Conservation (phyloP, 1,140 invertebrate species). For the Aphidius ervi region DNA sequence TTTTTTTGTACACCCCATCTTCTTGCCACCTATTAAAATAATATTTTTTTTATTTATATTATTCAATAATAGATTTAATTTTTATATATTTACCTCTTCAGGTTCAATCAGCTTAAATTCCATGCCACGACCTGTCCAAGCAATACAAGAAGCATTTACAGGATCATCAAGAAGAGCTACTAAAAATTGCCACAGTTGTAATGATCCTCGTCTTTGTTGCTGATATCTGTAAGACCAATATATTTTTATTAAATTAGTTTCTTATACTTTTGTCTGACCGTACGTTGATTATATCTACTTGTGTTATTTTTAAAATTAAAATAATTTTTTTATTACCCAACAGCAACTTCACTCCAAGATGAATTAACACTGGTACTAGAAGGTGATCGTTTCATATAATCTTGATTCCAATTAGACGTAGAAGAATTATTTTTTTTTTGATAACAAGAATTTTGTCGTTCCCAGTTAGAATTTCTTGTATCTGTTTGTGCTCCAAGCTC, state of each 20-base stretch:
- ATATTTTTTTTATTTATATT: not conserved
- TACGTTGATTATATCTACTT: too few relatives aligned
- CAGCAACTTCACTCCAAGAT: constrained; percentile 41
- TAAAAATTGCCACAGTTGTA: constrained; percentile 93
- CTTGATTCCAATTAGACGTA: constrained; percentile 38
- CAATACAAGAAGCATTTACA: constrained; percentile 80
- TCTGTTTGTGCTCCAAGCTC: constrained; percentile 43
- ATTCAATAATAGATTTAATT: not conserved
- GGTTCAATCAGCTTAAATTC: constrained; percentile 94
- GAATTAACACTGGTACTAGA: constrained; percentile 28
- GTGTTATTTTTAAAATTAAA: too few relatives aligned
- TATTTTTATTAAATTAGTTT: too few relatives aligned
- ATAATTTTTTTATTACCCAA: constrained; percentile 25
- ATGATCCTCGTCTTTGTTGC: constrained; percentile 67
- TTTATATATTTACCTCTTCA: constrained; percentile 67
- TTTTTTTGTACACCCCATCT: constrained; percentile 84
- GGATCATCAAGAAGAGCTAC: constrained; percentile 86
- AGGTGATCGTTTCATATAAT: constrained; percentile 35
- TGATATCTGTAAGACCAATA: constrained; percentile 42
- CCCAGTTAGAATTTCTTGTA: constrained; percentile 37
- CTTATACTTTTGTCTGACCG: too few relatives aligned
- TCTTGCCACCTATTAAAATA: constrained; percentile 64
- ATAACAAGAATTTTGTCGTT: constrained; percentile 35
- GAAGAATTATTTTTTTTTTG: constrained; percentile 38
- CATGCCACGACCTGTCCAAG: constrained; percentile 91